Base-by-base conservation (phyloP, 2,113 vertebrate species). In the Microtus richardsoni region DNA sequence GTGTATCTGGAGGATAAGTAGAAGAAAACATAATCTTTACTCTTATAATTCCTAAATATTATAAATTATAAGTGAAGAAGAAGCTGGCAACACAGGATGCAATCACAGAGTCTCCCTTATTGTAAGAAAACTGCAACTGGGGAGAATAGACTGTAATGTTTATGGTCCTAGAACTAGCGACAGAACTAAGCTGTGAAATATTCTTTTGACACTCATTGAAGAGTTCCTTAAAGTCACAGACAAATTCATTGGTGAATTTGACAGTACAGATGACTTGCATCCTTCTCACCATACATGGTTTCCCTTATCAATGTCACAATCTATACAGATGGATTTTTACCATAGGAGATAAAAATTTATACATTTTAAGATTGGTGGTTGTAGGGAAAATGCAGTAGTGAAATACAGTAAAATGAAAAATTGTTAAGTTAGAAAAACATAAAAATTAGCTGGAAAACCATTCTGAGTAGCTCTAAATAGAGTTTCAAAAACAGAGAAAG, bases 381-480 rank as follows among this genome's bases (percentile, higher is more conserved):
- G 49, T 58, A 7, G n/a, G 74, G 33, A 1, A 4, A 47, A 19
- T 24, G 36, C 26, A 94, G 28, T n/a, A 17, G 13, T 30, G 36
- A 80, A 96, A 93, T 77, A 58, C 30, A 95, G 82, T 54, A 94
- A 82, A 54, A 3, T 36, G 5, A 83, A 97, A 92, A 77, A 19
- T 75, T 39, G 41, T 26, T 93, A 70, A 89, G 89, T 49, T 74
- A 92, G 30, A 41, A 74, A 79, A 95, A 88, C 36, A 62, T 62
- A 80, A 92, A 91, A 2, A 91, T 49, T 41, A 94, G 44, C 86
- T 83, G 1, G 24, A 91, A 88, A 21, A 22, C 7, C 10, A 83
- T 92, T n/a, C 39, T 88, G 44, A 93, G 9, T 68, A 91, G 64
- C 17, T 96, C 58, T 88, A 88, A 52, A 92, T 89, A 44, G 58